Evolutionary conservation across 2,797 vertebrate genomes (phyloP), one percentile per base, ranked within the genome.

Genomic region (Danio choprae): DNA sequence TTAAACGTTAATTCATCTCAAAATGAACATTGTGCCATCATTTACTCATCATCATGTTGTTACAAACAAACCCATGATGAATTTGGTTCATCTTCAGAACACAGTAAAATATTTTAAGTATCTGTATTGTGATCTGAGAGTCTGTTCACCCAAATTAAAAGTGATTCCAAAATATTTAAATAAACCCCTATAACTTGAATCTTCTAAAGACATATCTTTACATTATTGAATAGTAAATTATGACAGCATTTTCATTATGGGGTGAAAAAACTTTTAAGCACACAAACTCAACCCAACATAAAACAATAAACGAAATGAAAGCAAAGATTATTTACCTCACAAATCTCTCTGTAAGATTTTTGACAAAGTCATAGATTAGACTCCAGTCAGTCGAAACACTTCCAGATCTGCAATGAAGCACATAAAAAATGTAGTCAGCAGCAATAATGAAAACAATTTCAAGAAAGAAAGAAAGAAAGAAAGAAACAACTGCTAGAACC

Each of bases 341-440:
- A 87, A 99, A 99, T 91, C 96, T 93, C 55, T 98, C 95, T 0
- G 96, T 96, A 36, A 99, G 95, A 69, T 97, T 96, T 76, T 92
- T 90, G 53, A 98, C 97, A 74, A 99, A 99, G 22, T 93, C 88
- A 87, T 95, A 97, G 79, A 99, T 99, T 87, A 97, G 93, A 0
- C 63, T n/a, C 97, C 97, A 99, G 88, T 98, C 90, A 2, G 77
- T 60, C 0, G 92, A 81, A 2, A 99, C 95, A 0, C 97, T 99
- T 81, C 95, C 96, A 5, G 97, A 98, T 87, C 97, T 99, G 91
- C 36, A 92, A 89, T 16, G 80, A 74, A 50, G 18, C 51, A 64
- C 18, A 79, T 43, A 72, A 10, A 10, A 69, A 18, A 59, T 6
- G 67, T 29, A 41, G 50, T 78, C 63, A 48, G 63, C 22, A 71